Base-by-base conservation (phyloP, 2,888 invertebrate species). In the Nebria salina region DNA sequence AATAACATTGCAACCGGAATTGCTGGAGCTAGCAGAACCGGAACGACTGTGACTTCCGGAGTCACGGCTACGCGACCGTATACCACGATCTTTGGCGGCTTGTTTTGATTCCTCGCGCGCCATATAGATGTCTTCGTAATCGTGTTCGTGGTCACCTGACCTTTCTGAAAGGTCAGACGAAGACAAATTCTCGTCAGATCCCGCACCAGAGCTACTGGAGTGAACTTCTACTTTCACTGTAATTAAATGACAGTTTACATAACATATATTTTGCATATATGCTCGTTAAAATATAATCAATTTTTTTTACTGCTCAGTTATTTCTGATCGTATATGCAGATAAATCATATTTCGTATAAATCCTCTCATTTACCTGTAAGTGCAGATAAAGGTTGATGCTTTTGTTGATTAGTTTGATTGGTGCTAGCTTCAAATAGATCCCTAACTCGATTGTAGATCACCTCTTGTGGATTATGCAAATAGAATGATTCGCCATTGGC, bases 211-310 rank as follows among this genome's bases (percentile, higher is more conserved):
- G 84, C 92, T 93, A 82, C 92, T 92, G n/a, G 94, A 94, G 90
- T 96, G 96, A 76, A 96, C 94, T 89, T 96, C 96, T 72, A 95
- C 96, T 92, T 96, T 95, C 84, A 96, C 96, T 95, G 91, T 13
- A 87, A 87, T 82, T 83, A 70, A 77, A 77, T 26, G 41, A 70
- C 41, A 73, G 8, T 41, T 34, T 54, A 54, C 54, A 13, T 54
- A 26, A 73, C 43, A 73, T 9, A 41, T 41, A 43, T 42, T 26
- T 42, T 73, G 41, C 70, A 70, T 34, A 70, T 25, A 66, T 25
- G 54, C 54, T 54, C 54, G 54, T 54, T 54, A 54, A 54, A 54
- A 54, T 54, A 54, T 13, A 8, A 54, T 54, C 54, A 54, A 8
- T 54, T 34, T 34, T 34, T 34, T 34, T 34, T 34, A 34, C 34